Base-by-base conservation (phyloP, 2,888 invertebrate genomes). In the Acutogordius australiensis region DNA sequence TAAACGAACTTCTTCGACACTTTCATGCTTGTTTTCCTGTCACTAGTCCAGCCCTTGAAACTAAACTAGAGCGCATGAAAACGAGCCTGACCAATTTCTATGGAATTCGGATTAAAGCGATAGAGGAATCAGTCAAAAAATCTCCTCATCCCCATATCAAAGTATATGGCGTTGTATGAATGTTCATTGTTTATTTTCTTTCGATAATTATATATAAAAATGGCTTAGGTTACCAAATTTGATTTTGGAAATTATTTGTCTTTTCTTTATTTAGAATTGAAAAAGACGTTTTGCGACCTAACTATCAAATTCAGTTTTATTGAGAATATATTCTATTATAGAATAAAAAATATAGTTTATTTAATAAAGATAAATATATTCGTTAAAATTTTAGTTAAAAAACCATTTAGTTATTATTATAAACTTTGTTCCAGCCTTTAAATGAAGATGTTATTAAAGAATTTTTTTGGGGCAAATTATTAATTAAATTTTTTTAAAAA, bases 11-110 rank as follows among this genome's bases (percentile, higher is more conserved):
- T 62, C 73, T 91, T 18, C 78, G 84, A 62, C 90, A 91, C 72
- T 84, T 94, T 73, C 97, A 94, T 91, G 77, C 80, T 56, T 83
- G 88, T 70, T 90, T 94, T 74, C 79, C 80, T 1, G 80, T 81
- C 51, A 51, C 51, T 23, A 51, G 18, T 51, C 23, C 51, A 4
- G n/a, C 13, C n/a, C 51, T 51, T 26, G 51, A 51, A n/a, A 8
- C 4, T 4, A 51, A 51, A 51, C 23, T 51, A 23, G 51, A 51
- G 13, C 8, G 51, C 18, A 51, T 51, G 51, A 51, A 51, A 23
- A 26, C 8, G 4, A n/a, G 51, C 51, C 23, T 51, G 26, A 23
- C 51, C 23, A 51, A 51, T 51, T 51, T 51, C 23, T 23, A 51
- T 51, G 13, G 18, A 4, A 8, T 51, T 51, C 8, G 51, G n/a